Conservation (phyloP, 2,888 invertebrate species). For the Apeira syringaria region DNA sequence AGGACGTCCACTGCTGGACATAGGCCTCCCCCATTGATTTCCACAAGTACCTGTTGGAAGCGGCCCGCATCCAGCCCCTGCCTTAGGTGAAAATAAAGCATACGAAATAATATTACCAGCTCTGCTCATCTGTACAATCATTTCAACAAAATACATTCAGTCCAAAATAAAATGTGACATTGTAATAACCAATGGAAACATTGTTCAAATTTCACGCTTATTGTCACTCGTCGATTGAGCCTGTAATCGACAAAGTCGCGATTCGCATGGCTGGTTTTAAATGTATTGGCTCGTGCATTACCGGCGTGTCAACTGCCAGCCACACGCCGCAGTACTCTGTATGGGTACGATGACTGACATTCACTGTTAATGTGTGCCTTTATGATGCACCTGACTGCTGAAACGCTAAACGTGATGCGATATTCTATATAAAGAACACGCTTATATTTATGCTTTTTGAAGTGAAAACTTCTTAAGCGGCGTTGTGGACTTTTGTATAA, state of each 20-base stretch:
- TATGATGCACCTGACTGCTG: constrained; percentile 15
- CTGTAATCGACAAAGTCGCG: constrained; percentile 67
- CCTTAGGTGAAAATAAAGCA: too few relatives aligned
- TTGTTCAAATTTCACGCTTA: constrained; percentile 58
- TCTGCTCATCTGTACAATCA: too few relatives aligned
- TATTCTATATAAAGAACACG: background rate
- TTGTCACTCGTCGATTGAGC: constrained; percentile 55
- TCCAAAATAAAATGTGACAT: background rate
- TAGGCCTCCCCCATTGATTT: too few relatives aligned
- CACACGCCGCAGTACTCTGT: constrained; percentile 39
- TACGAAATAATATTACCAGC: too few relatives aligned
- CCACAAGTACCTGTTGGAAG: too few relatives aligned
- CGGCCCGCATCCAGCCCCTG: too few relatives aligned
- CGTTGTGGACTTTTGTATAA: too few relatives aligned
- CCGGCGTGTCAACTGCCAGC: constrained; percentile 52
- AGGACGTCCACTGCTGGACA: too few relatives aligned
- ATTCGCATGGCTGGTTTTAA: constrained; percentile 65
- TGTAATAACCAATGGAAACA: constrained; percentile 25
- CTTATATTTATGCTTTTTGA: too few relatives aligned
- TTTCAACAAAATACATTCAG: too few relatives aligned
- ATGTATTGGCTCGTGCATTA: constrained; percentile 60
- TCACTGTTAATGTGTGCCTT: constrained; percentile 41
- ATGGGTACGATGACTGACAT: constrained; percentile 44
- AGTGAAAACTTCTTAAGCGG: too few relatives aligned
- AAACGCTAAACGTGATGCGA: constrained; percentile 10